These are phyloP conservation scores for Valencia hispanica DNA, from an alignment of 2,797 vertebrate genomes.

Conservation along the genomic window DNA sequence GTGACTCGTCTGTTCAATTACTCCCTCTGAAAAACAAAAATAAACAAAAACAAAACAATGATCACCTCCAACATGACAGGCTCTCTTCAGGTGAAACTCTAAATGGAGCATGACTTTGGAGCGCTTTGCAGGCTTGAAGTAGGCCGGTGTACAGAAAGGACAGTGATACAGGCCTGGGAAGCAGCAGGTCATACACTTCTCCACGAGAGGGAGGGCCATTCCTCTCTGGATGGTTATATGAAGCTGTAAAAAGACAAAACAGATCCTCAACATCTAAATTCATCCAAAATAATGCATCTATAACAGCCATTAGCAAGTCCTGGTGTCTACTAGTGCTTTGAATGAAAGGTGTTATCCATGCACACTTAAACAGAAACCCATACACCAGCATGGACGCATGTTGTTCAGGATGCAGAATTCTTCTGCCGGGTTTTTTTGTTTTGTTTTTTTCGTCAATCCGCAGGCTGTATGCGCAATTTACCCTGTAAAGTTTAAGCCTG, in stretches of 20 bases:
- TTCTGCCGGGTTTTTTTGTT: neutral
- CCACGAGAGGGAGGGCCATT: neutral
- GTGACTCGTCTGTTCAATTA: neutral
- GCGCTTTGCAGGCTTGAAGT: conserved; percentile 29
- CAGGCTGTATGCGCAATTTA: no score
- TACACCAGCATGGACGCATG: neutral
- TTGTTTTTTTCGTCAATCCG: no score
- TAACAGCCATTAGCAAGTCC: neutral
- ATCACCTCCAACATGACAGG: conserved; percentile 19
- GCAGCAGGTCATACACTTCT: conserved; percentile 39
- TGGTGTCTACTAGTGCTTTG: neutral
- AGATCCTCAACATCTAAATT: neutral
- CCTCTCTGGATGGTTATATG: conserved; percentile 37
- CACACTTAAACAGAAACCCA: neutral
- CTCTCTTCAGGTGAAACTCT: conserved; percentile 18
- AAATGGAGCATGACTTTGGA: conserved; percentile 16
- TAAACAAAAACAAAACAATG: neutral
- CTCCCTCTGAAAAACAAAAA: neutral
- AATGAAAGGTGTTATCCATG: neutral
- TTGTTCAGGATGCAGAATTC: neutral
- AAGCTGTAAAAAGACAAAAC: conserved; percentile 2
- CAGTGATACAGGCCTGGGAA: conserved; percentile 26
- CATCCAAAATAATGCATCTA: neutral
- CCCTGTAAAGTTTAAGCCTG: no score
- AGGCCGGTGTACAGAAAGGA: conserved; percentile 24